Conservation (phyloP, 2,797 vertebrate genomes). For the Paedocypris micromegethes region DNA sequence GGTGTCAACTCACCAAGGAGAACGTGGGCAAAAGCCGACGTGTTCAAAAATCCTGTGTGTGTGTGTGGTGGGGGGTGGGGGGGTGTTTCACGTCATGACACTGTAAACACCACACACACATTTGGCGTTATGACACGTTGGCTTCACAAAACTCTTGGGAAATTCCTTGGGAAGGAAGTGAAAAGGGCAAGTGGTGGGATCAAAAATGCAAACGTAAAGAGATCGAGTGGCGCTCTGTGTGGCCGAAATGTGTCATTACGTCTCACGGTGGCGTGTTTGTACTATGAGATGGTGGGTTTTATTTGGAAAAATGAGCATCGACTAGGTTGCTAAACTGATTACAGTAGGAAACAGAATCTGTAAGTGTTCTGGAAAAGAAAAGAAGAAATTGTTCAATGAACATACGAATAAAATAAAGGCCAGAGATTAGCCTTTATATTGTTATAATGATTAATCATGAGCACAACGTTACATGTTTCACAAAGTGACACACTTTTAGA, state of each 20-base stretch:
- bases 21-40: constrained; percentile 47
- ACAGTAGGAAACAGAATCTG: no score
- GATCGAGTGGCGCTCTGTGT: constrained; percentile 48
- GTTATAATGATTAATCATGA: no score
- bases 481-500: no score
- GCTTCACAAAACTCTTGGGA: constrained; percentile 26
- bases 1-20: constrained; percentile 45
- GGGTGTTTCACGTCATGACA: constrained; percentile 62
- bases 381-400: no score
- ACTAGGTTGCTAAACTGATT: no score
- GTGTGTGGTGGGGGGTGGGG: constrained; percentile 48
- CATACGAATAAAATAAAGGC: no score
- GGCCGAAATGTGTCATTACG: background rate
- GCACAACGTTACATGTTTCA: no score
- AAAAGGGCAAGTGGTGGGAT: constrained; percentile 28
- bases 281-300: no score
- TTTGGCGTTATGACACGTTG: constrained; percentile 38
- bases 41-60: constrained; percentile 55
- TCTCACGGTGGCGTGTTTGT: background rate
- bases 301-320: no score
- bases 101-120: constrained; percentile 57
- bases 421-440: no score
- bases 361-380: no score
- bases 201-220: constrained; percentile 13
- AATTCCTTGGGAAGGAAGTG: constrained; percentile 39